Percentiles rank a stretch among this genome's conserved stretches.
Evolutionary conservation across 1,140 invertebrate species (phyloP).

Genomic region (Ctenoplectra terminalis): DNA sequence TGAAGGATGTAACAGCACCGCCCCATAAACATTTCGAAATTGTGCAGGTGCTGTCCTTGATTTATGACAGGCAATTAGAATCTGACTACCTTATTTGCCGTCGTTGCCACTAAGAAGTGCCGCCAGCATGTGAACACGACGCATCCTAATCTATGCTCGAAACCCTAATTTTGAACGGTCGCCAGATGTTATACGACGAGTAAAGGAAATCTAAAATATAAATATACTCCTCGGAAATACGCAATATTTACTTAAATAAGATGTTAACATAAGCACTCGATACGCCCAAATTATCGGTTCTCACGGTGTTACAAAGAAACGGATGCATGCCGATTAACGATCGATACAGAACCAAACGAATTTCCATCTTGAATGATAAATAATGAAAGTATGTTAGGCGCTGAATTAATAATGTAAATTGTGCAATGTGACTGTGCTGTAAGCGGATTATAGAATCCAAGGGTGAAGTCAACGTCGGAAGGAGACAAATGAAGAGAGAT

Average conservation of each 20-base stretch:
- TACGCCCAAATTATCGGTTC: background rate
- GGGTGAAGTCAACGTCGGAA: constrained; percentile 67
- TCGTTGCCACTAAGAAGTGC: constrained; percentile 69
- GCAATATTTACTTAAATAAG: background rate
- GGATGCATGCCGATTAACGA: background rate
- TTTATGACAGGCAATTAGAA: constrained; percentile 82
- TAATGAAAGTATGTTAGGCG: constrained; percentile 50
- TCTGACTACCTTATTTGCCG: constrained; percentile 80
- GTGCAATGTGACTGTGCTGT: constrained; percentile 63
- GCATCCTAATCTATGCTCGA: constrained; percentile 79
- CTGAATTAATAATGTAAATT: constrained; percentile 64
- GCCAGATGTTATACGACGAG: constrained; percentile 56
- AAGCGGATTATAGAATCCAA: constrained; percentile 69
- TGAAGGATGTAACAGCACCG: constrained; percentile 76
- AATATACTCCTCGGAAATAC: background rate
- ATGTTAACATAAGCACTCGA: background rate
- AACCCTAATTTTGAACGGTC: constrained; percentile 59
- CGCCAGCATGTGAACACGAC: constrained; percentile 79
- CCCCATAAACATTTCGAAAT: constrained; percentile 80
- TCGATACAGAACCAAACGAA: background rate
- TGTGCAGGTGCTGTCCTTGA: constrained; percentile 82
- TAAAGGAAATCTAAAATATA: constrained; percentile 25
- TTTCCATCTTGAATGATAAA: constrained; percentile 38
- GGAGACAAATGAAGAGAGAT: constrained; percentile 74
- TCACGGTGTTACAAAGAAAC: background rate